A percentile compares a stretch with the other conserved stretches of the same genome.
These are phyloP conservation scores for Apus apus DNA, from an alignment of 2,113 vertebrate species.

Conservation along the genomic window DNA sequence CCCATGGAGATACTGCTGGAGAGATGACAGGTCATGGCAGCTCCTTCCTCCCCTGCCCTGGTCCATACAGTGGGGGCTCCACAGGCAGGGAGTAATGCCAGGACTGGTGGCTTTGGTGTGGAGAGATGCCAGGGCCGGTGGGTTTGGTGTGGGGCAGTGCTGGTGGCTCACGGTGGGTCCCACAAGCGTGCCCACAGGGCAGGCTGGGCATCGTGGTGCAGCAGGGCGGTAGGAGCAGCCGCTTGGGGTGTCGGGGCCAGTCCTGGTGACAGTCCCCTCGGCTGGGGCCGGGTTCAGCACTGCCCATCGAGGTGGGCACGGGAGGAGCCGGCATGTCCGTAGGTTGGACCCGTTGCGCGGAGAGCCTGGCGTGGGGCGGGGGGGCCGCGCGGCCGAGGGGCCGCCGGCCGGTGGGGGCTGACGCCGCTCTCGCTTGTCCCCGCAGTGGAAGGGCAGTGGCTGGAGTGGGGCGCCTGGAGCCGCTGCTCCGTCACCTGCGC, in stretches of 20 bases:
- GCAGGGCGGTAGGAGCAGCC: neutral
- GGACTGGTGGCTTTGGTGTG: neutral
- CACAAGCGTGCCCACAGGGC: fast-evolving
- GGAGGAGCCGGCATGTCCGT: fast-evolving
- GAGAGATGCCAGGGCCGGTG: neutral
- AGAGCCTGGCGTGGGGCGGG: fast-evolving
- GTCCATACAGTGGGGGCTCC: fast-evolving
- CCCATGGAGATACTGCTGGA: neutral
- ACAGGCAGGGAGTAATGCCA: too few species aligned
- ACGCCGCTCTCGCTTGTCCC: slow-evolving; percentile 61
- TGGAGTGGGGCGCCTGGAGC: slow-evolving; percentile 94
- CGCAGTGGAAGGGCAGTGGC: slow-evolving; percentile 97
- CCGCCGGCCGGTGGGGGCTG: neutral
- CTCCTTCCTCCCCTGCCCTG: neutral
- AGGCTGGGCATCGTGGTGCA: fast-evolving
- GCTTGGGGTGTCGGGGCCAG: fast-evolving
- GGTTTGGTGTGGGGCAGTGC: fast-evolving
- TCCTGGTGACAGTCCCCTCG: fast-evolving
- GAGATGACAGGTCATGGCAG: neutral
- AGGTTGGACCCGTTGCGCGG: neutral
- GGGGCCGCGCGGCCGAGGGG: neutral
- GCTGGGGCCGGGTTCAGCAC: fast-evolving
- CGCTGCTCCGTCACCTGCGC: slow-evolving; percentile 91
- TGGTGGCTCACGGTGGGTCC: fast-evolving
- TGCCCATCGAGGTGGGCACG: fast-evolving